phyloP scores from a whole-genome alignment of 2,797 vertebrate genomes.

The Trachurus trachurus region DNA sequence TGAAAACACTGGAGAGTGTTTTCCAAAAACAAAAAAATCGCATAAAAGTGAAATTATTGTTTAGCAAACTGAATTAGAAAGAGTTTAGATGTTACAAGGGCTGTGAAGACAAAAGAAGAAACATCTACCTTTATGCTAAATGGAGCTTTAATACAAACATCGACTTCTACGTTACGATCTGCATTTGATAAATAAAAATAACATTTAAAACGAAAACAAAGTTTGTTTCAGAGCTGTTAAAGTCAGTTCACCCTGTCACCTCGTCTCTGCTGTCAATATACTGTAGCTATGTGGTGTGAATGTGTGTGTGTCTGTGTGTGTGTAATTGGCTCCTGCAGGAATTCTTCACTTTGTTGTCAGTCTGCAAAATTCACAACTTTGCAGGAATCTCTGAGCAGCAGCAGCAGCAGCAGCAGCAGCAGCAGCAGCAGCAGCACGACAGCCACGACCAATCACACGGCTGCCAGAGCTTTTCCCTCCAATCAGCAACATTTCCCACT shows the following conservation, averaged over 20 bases:
- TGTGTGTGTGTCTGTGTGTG: slow-evolving; percentile 16
- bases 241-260: slow-evolving; percentile 7
- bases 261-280: slow-evolving; percentile 20
- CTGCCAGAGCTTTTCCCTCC: slow-evolving; percentile 1
- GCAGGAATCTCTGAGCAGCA: slow-evolving; percentile 30
- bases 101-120: too few species aligned
- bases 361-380: slow-evolving; percentile 38
- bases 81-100: too few species aligned
- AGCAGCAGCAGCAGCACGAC: too few species aligned
- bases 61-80: too few species aligned
- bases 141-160: too few species aligned
- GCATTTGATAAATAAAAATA: too few species aligned
- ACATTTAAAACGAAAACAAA: not conserved
- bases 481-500: slow-evolving; percentile 47
- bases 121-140: too few species aligned
- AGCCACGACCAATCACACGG: slow-evolving; percentile 17
- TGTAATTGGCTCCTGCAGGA: slow-evolving; percentile 63
- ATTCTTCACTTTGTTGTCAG: slow-evolving; percentile 20
- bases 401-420: too few species aligned
- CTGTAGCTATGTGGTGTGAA: slow-evolving; percentile 15
- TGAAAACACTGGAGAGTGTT: too few species aligned
- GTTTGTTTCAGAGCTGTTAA: slow-evolving; percentile 16
- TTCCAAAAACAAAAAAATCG: too few species aligned
- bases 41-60: too few species aligned
- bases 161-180: too few species aligned